Base-by-base conservation (phyloP, 2,113 vertebrate species). In the Monopterus albus region DNA sequence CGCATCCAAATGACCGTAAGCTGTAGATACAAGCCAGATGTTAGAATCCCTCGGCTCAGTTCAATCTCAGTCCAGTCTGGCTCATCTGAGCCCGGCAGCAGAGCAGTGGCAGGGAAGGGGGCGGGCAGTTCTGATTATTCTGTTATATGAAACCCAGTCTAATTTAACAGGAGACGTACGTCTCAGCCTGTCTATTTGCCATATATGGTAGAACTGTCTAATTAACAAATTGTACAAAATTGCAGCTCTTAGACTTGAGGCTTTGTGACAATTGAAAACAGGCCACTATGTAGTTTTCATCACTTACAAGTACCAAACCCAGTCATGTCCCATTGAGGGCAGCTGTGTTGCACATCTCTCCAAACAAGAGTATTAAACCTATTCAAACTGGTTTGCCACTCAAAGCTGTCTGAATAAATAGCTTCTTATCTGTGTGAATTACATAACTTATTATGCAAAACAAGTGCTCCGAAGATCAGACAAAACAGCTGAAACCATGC, bases 1-100 rank as follows among this genome's bases (percentile, higher is more conserved):
- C 89, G 89, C 89, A 89, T 93, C 92, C 89, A 92, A 93, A 92
- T 94, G 93, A 92, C 89, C 91, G 89, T 92, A 93, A 91, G 89
- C 88, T 85, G 85, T 70, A 94, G 93, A 94, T 94, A 93, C 91
- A 93, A 94, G 93, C 92, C 93, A 94, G 93, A 94, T 94, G 93
- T 94, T 91, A 91, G 90, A 93, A 94, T 93, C 92, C 93, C 89
- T 91, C 71, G 14, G 83, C 85, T 83, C 83, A 78, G 92, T 92
- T 90, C 91, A 92, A 89, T 86, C 84, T 82, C 83, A 91, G 89
- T 92, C 87, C 91, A 90, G 83, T 81, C 88, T 90, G 87, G 83
- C 87, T 91, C 89, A 88, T 91, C 92, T 82, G 71, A 90, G 84
- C 81, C 75, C 88, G 43, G 84, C 86, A 88, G 87, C 82, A 58